A percentile compares a stretch with the other conserved stretches of the same genome.
Conservation (phyloP, 2,888 invertebrate species). For the Acleris holmiana region DNA sequence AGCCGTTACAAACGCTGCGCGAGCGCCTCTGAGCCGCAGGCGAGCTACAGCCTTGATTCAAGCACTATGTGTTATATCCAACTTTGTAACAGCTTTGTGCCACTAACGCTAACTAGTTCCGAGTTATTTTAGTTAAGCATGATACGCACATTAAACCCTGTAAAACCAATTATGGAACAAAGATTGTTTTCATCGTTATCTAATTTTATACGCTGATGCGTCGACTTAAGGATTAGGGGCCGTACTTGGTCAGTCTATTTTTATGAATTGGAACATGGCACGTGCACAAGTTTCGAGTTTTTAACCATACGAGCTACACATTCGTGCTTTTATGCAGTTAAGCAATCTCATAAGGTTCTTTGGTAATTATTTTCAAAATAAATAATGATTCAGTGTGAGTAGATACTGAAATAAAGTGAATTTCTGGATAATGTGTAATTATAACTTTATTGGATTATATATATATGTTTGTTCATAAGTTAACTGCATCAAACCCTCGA, state of each 20-base stretch:
- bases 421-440: background rate
- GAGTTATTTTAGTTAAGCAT: constrained; percentile 27
- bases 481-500: background rate
- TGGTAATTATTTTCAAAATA: background rate
- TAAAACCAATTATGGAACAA: constrained; percentile 35
- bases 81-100: constrained; percentile 25
- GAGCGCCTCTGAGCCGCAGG: constrained; percentile 23
- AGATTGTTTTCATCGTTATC: constrained; percentile 14
- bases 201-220: constrained; percentile 17
- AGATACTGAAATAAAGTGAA: background rate
- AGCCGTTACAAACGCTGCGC: constrained; percentile 15
- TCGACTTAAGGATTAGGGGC: background rate
- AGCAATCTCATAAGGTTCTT: background rate
- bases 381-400: background rate
- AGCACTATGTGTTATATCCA: constrained; percentile 18
- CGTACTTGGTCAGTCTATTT: constrained; percentile 5
- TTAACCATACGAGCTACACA: background rate
- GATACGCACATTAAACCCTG: constrained; percentile 18
- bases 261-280: constrained; percentile 3
- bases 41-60: constrained; percentile 39
- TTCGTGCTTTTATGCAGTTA: background rate
- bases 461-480: no score
- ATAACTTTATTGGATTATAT: background rate
- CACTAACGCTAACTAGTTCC: constrained; percentile 22
- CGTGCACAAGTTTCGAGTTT: background rate